Evolutionary conservation across 2,797 vertebrate species (phyloP).

Genomic region (Enteromius unitaeniatus): DNA sequence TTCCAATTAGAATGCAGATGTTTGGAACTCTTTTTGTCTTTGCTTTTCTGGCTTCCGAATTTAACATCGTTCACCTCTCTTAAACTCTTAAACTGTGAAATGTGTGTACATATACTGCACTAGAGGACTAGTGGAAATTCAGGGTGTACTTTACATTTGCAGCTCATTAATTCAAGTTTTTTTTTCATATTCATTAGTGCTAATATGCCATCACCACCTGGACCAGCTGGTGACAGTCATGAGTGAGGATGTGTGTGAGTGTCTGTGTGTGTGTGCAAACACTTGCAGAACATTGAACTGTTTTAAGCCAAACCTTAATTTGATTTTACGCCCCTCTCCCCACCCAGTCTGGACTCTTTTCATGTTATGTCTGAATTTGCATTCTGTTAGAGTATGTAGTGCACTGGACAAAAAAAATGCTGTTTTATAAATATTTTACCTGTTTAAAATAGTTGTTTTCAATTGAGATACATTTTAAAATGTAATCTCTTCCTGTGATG

Average conservation of each 20-base stretch:
- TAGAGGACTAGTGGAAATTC: neutral
- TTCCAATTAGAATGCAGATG: constrained; percentile 14
- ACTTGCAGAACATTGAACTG: neutral
- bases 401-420: neutral
- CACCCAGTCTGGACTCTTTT: neutral
- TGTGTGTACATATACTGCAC: neutral
- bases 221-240: constrained; percentile 18
- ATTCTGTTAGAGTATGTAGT: neutral
- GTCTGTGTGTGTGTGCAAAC: neutral
- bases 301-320: neutral
- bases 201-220: constrained; percentile 27
- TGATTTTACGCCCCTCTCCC: neutral
- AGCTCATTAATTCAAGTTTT: neutral
- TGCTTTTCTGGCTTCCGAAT: neutral
- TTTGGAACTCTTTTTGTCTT: constrained; percentile 13
- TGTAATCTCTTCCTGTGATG: neutral
- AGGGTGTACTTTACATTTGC: neutral
- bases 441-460: neutral
- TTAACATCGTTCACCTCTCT: neutral
- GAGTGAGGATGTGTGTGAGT: constrained; percentile 10
- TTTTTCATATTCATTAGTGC: constrained; percentile 24
- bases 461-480: neutral
- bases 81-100: constrained; percentile 6
- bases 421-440: neutral
- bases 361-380: neutral